phyloP scores from a whole-genome alignment of 2,797 vertebrate genomes.

The Malacoraja senta region DNA sequence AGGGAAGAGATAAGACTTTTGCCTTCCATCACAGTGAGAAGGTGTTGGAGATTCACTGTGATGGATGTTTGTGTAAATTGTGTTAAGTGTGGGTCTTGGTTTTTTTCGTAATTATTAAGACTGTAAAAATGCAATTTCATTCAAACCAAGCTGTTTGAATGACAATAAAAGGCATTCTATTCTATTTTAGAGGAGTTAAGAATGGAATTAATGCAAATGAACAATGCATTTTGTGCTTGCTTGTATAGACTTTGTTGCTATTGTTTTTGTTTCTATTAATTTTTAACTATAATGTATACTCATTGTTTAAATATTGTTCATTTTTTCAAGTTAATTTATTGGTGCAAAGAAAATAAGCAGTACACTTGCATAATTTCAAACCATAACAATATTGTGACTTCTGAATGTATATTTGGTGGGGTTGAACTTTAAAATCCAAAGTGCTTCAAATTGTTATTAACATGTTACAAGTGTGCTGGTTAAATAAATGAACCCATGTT shows the following conservation, averaged over 20 bases:
- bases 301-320: not conserved
- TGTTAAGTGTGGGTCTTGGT: too few species aligned
- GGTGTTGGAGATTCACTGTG: too few species aligned
- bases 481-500: not conserved
- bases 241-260: not conserved
- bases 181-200: not conserved
- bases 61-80: too few species aligned
- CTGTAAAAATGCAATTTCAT: too few species aligned
- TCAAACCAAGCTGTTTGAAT: too few species aligned
- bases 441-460: not conserved
- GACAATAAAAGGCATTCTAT: too few species aligned
- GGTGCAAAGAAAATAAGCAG: not conserved
- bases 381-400: not conserved
- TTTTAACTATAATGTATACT: not conserved
- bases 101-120: too few species aligned
- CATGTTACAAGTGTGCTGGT: not conserved
- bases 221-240: not conserved
- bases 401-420: not conserved
- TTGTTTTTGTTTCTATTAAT: not conserved
- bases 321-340: not conserved
- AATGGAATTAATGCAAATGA: not conserved
- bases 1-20: too few species aligned
- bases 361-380: not conserved
- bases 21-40: too few species aligned
- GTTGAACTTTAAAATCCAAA: not conserved